Evolutionary conservation across 2,113 vertebrate genomes (phyloP).

Genomic region (Poeciliopsis occidentalis): DNA sequence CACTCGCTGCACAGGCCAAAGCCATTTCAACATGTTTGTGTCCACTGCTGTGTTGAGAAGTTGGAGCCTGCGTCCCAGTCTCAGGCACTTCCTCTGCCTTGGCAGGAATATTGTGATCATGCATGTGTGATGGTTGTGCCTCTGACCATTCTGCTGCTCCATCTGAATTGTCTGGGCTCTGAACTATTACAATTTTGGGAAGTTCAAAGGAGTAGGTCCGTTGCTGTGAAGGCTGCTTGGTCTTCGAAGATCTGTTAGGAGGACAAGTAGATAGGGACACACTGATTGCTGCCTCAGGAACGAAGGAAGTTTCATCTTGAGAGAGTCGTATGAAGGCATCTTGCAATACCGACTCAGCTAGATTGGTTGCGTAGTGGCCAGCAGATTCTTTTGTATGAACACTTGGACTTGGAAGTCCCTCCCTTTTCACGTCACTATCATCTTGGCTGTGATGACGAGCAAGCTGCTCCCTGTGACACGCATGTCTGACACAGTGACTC

Average conservation of each 20-base stretch:
- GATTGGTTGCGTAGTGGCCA: conserved; percentile 90
- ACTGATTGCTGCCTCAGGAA: conserved; percentile 81
- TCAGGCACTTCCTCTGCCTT: conserved; percentile 56
- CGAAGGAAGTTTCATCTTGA: conserved; percentile 84
- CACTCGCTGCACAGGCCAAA: conserved; percentile 89
- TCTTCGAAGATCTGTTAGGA: conserved; percentile 51
- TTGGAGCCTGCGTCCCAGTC: conserved; percentile 40
- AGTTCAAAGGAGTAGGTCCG: conserved; percentile 89
- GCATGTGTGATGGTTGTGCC: conserved; percentile 63
- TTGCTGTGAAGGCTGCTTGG: conserved; percentile 66
- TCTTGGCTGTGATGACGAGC: conserved; percentile 67
- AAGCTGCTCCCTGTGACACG: conserved; percentile 67
- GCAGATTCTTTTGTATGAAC: conserved; percentile 72
- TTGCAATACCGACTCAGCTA: conserved; percentile 94
- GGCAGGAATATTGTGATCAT: conserved; percentile 62
- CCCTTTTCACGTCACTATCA: conserved; percentile 65
- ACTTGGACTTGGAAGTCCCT: conserved; percentile 34
- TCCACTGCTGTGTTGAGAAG: conserved; percentile 27
- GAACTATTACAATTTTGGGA: conserved; percentile 95
- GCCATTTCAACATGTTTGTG: conserved; percentile 87
- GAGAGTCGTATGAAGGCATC: conserved; percentile 94
- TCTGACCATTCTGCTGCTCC: conserved; percentile 83
- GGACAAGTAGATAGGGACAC: conserved; percentile 68
- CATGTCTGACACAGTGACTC: conserved; percentile 62
- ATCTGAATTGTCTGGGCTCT: conserved; percentile 91